Evolutionary conservation across 2,888 invertebrate species (phyloP), one percentile per base, ranked within the genome.

Genomic region (Himalopsyche tibetana): DNA sequence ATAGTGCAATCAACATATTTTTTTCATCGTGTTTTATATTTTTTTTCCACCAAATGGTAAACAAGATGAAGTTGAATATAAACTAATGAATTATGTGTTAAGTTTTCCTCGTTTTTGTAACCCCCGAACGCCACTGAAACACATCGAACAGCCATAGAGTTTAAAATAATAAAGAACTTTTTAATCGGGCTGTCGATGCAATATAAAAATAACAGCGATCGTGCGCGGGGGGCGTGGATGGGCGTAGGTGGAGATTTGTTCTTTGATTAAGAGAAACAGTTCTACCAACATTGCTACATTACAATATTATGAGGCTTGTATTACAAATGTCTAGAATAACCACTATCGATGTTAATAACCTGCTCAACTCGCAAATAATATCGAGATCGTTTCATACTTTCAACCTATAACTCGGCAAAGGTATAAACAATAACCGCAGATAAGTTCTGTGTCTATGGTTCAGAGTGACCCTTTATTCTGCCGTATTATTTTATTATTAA

Each of bases 141-240:
- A 63, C 11, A 63, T 63, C 63, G 19, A 63, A 63, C 28, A 28
- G 63, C 63, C 85, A 85, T 79, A 85, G 85, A 82, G 87, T 84
- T 84, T 87, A 83, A 87, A 87, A 87, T 85, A 87, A 87, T 87
- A 85, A 87, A 87, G 87, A 84, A 81, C 83, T 42, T 56, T 45
- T 84, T 86, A 85, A 86, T 88, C 86, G 84, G 80, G 79, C 82
- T 86, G 82, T 85, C 80, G 83, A 85, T 85, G 82, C 82, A 55
- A 56, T 55, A 84, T 80, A 84, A 84, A 84, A 80, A 84, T 45
- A 80, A 80, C 42, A n/a, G 82, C 81, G 84, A 82, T 88, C 88
- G 88, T 88, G 88, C 85, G 83, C 51, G 28, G 74, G 80, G 85
- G 88, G 88, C 88, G 88, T 80, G 74, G 28, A 45, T 80, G 86